A percentile compares a stretch with the other conserved stretches of the same genome.
These are phyloP conservation scores for Hylaeus volcanicus DNA, from an alignment of 1,140 invertebrate species.

Conservation along the genomic window DNA sequence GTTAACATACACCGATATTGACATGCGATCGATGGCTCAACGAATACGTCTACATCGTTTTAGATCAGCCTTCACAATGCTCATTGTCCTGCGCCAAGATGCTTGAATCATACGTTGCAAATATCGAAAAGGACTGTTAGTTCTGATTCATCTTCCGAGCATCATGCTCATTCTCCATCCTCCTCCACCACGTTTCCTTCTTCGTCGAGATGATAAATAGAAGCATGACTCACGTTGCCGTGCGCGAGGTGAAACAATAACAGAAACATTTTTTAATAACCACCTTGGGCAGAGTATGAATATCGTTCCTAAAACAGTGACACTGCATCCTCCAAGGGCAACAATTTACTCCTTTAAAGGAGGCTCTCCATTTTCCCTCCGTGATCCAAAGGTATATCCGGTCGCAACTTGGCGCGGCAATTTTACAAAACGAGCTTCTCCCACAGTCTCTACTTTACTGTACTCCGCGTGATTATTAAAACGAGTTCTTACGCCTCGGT, in stretches of 20 bases:
- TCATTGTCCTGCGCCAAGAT: too few relatives aligned
- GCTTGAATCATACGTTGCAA: constrained; percentile 40
- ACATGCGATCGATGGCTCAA: too few relatives aligned
- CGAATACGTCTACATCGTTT: too few relatives aligned
- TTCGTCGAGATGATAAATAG: constrained; percentile 39
- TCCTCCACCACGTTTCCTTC: constrained; percentile 7
- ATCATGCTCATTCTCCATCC: constrained; percentile 34
- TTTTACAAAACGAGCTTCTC: too few relatives aligned
- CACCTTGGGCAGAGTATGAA: neutral
- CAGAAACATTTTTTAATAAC: neutral
- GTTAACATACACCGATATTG: too few relatives aligned
- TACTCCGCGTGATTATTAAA: too few relatives aligned
- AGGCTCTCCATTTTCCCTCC: neutral
- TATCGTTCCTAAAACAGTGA: neutral
- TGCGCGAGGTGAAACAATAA: constrained; percentile 37
- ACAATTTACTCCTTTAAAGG: neutral
- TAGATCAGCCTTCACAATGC: too few relatives aligned
- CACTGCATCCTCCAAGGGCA: neutral
- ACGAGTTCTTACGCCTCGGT: too few relatives aligned
- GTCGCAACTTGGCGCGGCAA: too few relatives aligned
- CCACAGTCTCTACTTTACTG: too few relatives aligned
- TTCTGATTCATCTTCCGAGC: constrained; percentile 46
- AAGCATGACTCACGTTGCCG: constrained; percentile 39
- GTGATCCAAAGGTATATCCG: neutral
- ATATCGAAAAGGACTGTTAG: constrained; percentile 26